These are phyloP conservation scores for Zaprionus nigranus DNA, from an alignment of 1,140 invertebrate genomes.

Conservation along the genomic window DNA sequence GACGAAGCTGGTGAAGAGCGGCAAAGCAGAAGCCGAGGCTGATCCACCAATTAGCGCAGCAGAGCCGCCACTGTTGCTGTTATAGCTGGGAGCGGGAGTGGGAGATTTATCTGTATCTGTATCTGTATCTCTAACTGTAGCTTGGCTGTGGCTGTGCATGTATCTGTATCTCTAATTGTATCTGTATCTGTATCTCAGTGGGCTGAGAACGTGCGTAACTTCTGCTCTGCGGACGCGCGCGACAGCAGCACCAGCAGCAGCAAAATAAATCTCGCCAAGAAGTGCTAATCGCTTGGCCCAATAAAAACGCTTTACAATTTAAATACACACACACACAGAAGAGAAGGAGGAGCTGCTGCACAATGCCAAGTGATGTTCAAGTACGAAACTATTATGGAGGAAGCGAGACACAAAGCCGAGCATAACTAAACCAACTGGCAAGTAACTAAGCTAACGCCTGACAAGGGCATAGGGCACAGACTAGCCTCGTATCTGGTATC, in stretches of 20 bases:
- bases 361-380: constrained; percentile 47
- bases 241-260: constrained; percentile 24
- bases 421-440: not conserved
- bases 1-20: constrained; percentile 27
- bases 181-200: not conserved
- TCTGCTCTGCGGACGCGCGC: constrained; percentile 35
- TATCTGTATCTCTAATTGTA: not conserved
- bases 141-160: not conserved
- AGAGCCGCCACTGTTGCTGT: constrained; percentile 26
- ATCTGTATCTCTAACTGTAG: constrained; percentile 19
- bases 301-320: constrained; percentile 71
- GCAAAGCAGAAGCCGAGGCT: constrained; percentile 28
- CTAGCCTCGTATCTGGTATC: constrained; percentile 17
- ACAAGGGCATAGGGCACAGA: constrained; percentile 49
- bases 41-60: constrained; percentile 71
- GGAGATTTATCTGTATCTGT: constrained; percentile 10
- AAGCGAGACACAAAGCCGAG: not conserved
- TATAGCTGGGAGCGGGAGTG: constrained; percentile 2
- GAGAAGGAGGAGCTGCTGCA: constrained; percentile 5
- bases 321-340: constrained; percentile 42
- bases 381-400: constrained; percentile 41
- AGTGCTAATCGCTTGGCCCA: constrained; percentile 75
- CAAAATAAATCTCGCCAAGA: constrained; percentile 63
- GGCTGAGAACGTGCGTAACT: constrained; percentile 9
- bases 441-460: constrained; percentile 9